phyloP scores from a whole-genome alignment of 2,797 vertebrate genomes.

The Sebastes iracundus region DNA sequence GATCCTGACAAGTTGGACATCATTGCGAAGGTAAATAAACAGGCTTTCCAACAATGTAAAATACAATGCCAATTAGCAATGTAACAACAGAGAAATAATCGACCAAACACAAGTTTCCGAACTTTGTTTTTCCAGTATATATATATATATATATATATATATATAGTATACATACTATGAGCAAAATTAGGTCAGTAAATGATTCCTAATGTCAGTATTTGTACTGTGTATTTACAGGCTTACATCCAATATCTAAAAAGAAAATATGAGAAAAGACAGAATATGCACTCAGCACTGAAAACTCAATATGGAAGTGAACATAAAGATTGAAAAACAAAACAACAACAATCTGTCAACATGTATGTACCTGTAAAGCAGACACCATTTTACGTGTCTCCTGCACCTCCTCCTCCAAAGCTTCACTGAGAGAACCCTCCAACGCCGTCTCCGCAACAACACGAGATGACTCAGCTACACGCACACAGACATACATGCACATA shows the following conservation, averaged over 20 bases:
- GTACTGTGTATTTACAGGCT: neutral
- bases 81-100: too few species aligned
- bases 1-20: too few species aligned
- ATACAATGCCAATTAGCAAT: too few species aligned
- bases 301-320: neutral
- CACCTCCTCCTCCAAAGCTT: slow-evolving; percentile 93
- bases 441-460: slow-evolving; percentile 32
- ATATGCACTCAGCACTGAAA: neutral
- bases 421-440: slow-evolving; percentile 91
- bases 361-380: slow-evolving; percentile 91
- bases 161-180: too few species aligned
- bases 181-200: neutral
- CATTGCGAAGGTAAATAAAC: too few species aligned
- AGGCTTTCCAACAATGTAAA: too few species aligned
- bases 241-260: neutral
- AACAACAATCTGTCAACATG: neutral
- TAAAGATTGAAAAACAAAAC: neutral
- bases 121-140: too few species aligned
- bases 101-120: too few species aligned
- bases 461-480: slow-evolving; percentile 37
- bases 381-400: slow-evolving; percentile 96
- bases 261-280: neutral
- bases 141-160: too few species aligned
- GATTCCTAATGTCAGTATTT: neutral
- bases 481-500: slow-evolving; percentile 5